These are phyloP conservation scores for Lasioglossum figueresi DNA, from an alignment of 2,888 invertebrate species.

Conservation along the genomic window DNA sequence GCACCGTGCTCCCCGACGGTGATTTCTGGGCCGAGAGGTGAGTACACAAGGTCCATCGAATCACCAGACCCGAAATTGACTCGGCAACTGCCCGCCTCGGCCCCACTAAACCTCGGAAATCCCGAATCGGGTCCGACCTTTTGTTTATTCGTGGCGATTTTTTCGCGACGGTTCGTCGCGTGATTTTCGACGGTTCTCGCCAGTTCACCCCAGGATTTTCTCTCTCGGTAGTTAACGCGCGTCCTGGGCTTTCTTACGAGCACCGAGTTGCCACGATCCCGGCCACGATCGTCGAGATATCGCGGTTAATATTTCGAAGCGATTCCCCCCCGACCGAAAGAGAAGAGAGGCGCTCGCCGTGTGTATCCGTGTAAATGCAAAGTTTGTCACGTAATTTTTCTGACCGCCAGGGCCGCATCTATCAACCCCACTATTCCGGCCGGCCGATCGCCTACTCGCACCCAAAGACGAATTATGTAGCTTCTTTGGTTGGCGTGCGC, in stretches of 20 bases:
- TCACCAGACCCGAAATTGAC: slow-evolving; percentile 22
- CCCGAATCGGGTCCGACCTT: slow-evolving; percentile 77
- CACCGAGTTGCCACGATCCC: slow-evolving; percentile 63
- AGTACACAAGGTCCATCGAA: slow-evolving; percentile 66
- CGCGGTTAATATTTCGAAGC: slow-evolving; percentile 76
- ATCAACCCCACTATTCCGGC: slow-evolving; percentile 73
- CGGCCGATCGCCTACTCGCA: slow-evolving; percentile 59
- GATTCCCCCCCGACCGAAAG: slow-evolving; percentile 65
- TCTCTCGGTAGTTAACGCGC: slow-evolving; percentile 67
- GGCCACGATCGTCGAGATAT: slow-evolving; percentile 69
- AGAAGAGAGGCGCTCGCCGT: slow-evolving; percentile 75
- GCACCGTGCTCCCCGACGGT: slow-evolving; percentile 74
- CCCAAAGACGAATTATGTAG: slow-evolving; percentile 56
- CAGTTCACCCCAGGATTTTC: slow-evolving; percentile 64
- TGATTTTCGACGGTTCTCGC: slow-evolving; percentile 68
- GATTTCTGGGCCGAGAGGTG: slow-evolving; percentile 81
- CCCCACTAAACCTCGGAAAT: slow-evolving; percentile 58
- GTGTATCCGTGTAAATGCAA: slow-evolving; percentile 78
- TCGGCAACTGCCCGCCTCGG: slow-evolving; percentile 27
- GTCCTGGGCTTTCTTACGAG: slow-evolving; percentile 50
- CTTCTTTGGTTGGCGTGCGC: slow-evolving; percentile 46
- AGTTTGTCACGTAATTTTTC: slow-evolving; percentile 83
- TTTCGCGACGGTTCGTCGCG: slow-evolving; percentile 72
- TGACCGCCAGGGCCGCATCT: slow-evolving; percentile 78
- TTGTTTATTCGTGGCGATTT: slow-evolving; percentile 82